phyloP scores from a whole-genome alignment of 2,113 vertebrate genomes.

The Herpailurus yagouaroundi region DNA sequence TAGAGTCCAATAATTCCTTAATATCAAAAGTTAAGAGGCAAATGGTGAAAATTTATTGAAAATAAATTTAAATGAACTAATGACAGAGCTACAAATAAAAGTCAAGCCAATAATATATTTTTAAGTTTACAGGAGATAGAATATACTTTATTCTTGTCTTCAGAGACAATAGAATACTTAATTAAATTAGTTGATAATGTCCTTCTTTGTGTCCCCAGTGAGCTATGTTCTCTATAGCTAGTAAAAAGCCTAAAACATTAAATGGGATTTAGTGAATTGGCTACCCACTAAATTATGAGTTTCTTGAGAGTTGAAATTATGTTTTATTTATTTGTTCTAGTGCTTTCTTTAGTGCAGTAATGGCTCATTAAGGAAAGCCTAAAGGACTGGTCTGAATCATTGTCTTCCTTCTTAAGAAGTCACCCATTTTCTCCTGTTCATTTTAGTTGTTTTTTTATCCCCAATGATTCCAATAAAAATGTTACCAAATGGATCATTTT shows the following conservation, averaged over 20 bases:
- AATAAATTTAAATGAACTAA: neutral
- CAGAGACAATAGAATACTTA: neutral
- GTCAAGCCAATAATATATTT: neutral
- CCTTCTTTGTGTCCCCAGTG: neutral
- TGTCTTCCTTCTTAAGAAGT: neutral
- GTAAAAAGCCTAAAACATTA: conserved; percentile 41
- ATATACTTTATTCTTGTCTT: neutral
- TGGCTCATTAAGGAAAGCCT: neutral
- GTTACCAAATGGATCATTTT: neutral
- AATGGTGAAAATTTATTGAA: neutral
- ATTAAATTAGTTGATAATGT: neutral
- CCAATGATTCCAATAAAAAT: neutral
- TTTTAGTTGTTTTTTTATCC: neutral
- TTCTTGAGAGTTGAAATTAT: conserved; percentile 17
- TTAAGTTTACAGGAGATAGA: neutral
- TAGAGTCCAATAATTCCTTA: neutral
- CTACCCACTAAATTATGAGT: neutral
- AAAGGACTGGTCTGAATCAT: neutral
- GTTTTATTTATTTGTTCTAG: conserved; percentile 41
- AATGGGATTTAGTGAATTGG: conserved; percentile 30
- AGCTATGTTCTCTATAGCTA: neutral
- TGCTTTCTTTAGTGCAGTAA: neutral
- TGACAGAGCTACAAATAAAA: neutral
- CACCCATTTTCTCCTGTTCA: neutral
- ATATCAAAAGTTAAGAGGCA: neutral